Conservation (phyloP, 1,140 invertebrate genomes). For the Panonychus citri region DNA sequence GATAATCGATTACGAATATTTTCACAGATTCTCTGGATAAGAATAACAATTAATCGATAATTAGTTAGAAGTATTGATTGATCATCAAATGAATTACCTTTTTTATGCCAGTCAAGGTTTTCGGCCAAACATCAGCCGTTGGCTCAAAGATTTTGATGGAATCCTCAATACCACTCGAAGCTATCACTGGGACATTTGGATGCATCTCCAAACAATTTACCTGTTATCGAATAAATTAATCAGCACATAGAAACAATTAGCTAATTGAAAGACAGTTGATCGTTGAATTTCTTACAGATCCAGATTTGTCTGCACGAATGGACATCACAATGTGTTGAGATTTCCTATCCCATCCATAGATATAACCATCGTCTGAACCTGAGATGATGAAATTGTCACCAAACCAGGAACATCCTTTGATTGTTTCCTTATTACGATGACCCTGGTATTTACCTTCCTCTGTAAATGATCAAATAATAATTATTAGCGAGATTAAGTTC, state of each 20-base stretch:
- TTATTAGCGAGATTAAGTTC: too few species aligned
- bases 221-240: too few species aligned
- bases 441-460: constrained; percentile 38
- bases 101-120: too few species aligned
- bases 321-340: constrained; percentile 66
- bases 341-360: constrained; percentile 80
- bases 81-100: too few species aligned
- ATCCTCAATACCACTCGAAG: constrained; percentile 68
- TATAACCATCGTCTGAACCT: constrained; percentile 79
- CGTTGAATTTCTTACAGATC: constrained; percentile 18
- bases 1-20: too few species aligned
- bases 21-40: too few species aligned
- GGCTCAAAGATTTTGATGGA: constrained; percentile 86
- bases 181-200: constrained; percentile 58
- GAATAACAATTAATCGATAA: too few species aligned
- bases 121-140: constrained; percentile 27
- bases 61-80: too few species aligned
- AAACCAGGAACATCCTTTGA: constrained; percentile 17
- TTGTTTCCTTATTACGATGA: constrained; percentile 29
- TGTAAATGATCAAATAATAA: constrained; percentile 3
- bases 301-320: constrained; percentile 55
- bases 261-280: too few species aligned
- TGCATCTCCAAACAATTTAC: constrained; percentile 42
- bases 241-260: too few species aligned
- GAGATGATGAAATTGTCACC: constrained; percentile 54